These are phyloP conservation scores for Drosophila antonietae DNA, from an alignment of 2,888 invertebrate species.

Conservation along the genomic window DNA sequence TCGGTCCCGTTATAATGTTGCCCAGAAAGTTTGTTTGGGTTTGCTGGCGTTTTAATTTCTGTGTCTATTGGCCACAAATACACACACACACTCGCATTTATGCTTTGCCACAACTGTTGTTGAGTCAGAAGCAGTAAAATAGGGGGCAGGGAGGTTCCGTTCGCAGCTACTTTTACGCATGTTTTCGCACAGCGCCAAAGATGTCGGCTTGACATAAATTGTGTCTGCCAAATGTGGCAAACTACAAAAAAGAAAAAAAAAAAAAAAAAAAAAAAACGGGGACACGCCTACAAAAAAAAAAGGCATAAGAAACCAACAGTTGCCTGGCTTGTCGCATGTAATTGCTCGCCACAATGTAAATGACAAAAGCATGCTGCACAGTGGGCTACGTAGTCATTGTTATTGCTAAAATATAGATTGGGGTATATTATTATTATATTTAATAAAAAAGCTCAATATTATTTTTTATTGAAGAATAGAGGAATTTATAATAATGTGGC, in stretches of 20 bases:
- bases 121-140: neutral
- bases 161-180: slow-evolving; percentile 76
- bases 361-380: slow-evolving; percentile 68
- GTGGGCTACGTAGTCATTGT: slow-evolving; percentile 38
- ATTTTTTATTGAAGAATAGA: no score
- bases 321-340: slow-evolving; percentile 74
- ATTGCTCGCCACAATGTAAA: slow-evolving; percentile 77
- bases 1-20: slow-evolving; percentile 23
- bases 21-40: slow-evolving; percentile 47
- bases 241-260: slow-evolving; percentile 59
- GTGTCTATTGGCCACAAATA: slow-evolving; percentile 42
- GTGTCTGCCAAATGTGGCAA: slow-evolving; percentile 76
- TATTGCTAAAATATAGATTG: no score
- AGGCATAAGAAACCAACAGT: slow-evolving; percentile 65
- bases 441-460: no score
- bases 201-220: slow-evolving; percentile 77
- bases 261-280: slow-evolving; percentile 55
- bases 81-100: slow-evolving; percentile 1
- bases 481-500: no score
- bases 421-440: no score
- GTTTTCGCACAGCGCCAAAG: slow-evolving; percentile 75
- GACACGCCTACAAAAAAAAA: slow-evolving; percentile 73
- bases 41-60: slow-evolving; percentile 67
- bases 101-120: slow-evolving; percentile 6
- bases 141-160: slow-evolving; percentile 18